Base-by-base conservation (phyloP, 2,113 vertebrate genomes). In the Brevimyrus niger region DNA sequence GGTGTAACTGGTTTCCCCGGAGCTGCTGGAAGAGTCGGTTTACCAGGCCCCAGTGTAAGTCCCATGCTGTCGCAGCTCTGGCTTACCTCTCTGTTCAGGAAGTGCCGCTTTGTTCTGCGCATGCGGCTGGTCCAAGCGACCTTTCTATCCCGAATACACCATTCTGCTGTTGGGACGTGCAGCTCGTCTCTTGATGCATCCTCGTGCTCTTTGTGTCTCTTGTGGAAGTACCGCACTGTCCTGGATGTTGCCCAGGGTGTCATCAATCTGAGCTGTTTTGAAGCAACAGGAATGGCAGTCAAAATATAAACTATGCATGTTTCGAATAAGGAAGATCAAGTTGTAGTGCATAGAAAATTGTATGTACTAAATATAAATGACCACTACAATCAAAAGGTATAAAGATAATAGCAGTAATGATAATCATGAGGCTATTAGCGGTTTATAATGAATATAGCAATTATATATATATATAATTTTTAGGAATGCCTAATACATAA, bases 1-100 rank as follows among this genome's bases (percentile, higher is more conserved):
- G 98, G 98, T 94, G 96, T 96, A 87, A 98, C 98, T 0, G 98
- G 98, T 95, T 99, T 99, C 96, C 98, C 98, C 1, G 98, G 98
- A 88, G 97, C 98, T 88, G 98, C 98, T 76, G 98, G 98, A 84
- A 96, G 98, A 0, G 98, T 99, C n/a, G 98, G 98, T 94, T 90
- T 97, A 80, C 98, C 98, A 0, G 98, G 98, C 27, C 96, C 97
- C 58, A 98, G 97, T 23, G 98, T 99, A 95, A 97, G 97, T 94
- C 7, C 50, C 48, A 11, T 17, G 85, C 5, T 2, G 13, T 38
- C 27, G 1, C 13, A 1, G 17, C 48, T 35, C 5, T 1, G 19
- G 47, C 27, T 2, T 0, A 35, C 1, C 48, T 2, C 27, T 86
- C 47, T 35, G 27, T 35, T 35, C 27, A 35, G 85, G 84, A n/a